These are phyloP conservation scores for Heliangelus exortis DNA, from an alignment of 2,797 vertebrate genomes.

Conservation along the genomic window DNA sequence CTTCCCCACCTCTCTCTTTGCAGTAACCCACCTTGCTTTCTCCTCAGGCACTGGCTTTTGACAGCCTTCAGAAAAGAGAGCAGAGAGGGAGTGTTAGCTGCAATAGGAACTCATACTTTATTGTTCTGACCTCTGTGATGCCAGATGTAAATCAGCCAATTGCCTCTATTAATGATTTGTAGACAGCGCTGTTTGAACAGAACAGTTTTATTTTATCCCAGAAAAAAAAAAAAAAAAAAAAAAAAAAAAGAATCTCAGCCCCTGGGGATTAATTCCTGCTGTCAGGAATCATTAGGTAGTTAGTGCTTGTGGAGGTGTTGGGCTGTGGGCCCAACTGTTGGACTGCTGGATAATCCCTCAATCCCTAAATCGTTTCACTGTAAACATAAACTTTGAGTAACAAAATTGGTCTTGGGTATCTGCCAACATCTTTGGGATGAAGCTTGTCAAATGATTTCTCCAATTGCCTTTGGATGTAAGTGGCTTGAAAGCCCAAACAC, in stretches of 20 bases:
- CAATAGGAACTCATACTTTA: slow-evolving; percentile 53
- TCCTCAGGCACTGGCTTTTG: background rate
- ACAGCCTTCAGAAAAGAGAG: slow-evolving; percentile 37
- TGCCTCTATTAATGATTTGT: slow-evolving; percentile 62
- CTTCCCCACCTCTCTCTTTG: background rate
- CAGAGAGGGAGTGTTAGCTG: background rate
- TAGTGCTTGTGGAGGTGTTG: background rate
- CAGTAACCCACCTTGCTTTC: background rate
- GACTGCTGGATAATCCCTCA: slow-evolving; percentile 48
- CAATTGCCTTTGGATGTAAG: slow-evolving; percentile 17
- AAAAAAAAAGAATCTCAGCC: background rate
- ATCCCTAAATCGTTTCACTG: slow-evolving; percentile 54
- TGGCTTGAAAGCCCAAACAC: background rate
- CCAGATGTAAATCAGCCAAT: slow-evolving; percentile 48
- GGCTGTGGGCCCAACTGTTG: background rate
- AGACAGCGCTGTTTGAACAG: background rate
- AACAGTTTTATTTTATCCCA: slow-evolving; percentile 31
- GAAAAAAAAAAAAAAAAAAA: too few relatives aligned
- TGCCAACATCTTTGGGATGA: background rate
- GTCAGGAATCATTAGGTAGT: slow-evolving; percentile 57
- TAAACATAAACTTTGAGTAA: slow-evolving; percentile 43
- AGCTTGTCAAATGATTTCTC: slow-evolving; percentile 7
- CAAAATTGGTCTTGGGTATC: background rate
- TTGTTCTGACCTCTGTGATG: slow-evolving; percentile 35
- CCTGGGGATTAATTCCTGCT: slow-evolving; percentile 24